These are phyloP conservation scores for Acyrthosiphon pisum DNA, from an alignment of 1,140 invertebrate genomes.

Conservation along the genomic window DNA sequence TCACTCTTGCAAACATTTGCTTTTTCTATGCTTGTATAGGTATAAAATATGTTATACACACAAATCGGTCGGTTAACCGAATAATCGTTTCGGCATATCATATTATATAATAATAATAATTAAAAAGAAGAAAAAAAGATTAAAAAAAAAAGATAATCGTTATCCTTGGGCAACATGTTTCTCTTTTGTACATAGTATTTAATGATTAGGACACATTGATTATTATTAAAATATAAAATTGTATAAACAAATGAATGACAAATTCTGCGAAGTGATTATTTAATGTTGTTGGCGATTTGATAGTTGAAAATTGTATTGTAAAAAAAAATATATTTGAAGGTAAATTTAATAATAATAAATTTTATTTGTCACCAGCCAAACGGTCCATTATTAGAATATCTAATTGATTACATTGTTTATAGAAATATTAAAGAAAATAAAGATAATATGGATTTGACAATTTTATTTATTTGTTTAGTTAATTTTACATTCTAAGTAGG, in stretches of 20 bases:
- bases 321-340: neutral
- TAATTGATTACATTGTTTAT: constrained; percentile 34
- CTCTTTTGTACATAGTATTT: constrained; percentile 52
- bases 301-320: constrained; percentile 48
- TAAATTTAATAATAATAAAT: constrained; percentile 15
- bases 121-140: neutral
- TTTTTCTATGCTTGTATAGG: constrained; percentile 51
- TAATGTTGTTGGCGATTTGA: constrained; percentile 31
- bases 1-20: constrained; percentile 34
- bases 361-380: constrained; percentile 22
- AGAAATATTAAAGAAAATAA: constrained; percentile 44
- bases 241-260: constrained; percentile 23
- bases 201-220: constrained; percentile 20
- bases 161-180: constrained; percentile 44
- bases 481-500: neutral
- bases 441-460: constrained; percentile 27
- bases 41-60: constrained; percentile 15
- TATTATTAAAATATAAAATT: constrained; percentile 38
- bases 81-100: constrained; percentile 50
- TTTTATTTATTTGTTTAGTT: neutral
- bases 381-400: constrained; percentile 22
- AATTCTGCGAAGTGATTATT: constrained; percentile 20
- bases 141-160: neutral
- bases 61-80: constrained; percentile 20
- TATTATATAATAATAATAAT: constrained; percentile 23